Base-by-base conservation (phyloP, 2,113 vertebrate species). In the Actenoides lindsayi region DNA sequence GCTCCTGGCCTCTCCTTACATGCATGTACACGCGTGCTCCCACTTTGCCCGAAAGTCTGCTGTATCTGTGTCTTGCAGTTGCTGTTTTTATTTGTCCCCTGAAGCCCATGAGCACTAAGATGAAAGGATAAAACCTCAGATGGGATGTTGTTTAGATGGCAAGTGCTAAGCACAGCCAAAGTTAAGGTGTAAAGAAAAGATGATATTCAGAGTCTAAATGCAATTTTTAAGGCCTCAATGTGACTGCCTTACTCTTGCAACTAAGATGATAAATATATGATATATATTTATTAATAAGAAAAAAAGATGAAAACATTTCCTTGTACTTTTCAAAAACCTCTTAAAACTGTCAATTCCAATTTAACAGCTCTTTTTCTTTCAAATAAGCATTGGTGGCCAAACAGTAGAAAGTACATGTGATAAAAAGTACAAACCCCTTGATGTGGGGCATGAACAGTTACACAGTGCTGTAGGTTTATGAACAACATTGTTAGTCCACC, bases 321-420 rank as follows among this genome's bases (percentile, higher is more conserved):
- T 68, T 16, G 7, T 35, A 14, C 7, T 51, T 84, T 54, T 67
- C 1, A 21, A 48, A 89, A 54, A 2, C 10, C 50, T 44, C 33
- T 57, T 11, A 65, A 74, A 14, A 46, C 19, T 30, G 11, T 46
- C 56, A 12, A 6, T 23, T 35, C 4, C 2, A 1, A 67, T 54
- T 68, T 60, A 68, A 25, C 11, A 46, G 3, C 23, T 48, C 16
- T n/a, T 71, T 63, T 21, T 62, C n/a, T 87, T 71, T 60, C 50
- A 63, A 41, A 33, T 53, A 16, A 63, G 5, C 21, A 10, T 39
- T 0, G 0, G 5, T 28, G 62, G 14, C 8, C 46, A 64, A 75
- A 6, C 4, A 21, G 17, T 2, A 46, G 11, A 24, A 56, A 24
- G 33, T 16, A 11, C 14, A 8, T 2, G 5, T 39, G 11, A 30